Conservation (phyloP, 1,140 invertebrate genomes). For the Diabrotica virgifera region DNA sequence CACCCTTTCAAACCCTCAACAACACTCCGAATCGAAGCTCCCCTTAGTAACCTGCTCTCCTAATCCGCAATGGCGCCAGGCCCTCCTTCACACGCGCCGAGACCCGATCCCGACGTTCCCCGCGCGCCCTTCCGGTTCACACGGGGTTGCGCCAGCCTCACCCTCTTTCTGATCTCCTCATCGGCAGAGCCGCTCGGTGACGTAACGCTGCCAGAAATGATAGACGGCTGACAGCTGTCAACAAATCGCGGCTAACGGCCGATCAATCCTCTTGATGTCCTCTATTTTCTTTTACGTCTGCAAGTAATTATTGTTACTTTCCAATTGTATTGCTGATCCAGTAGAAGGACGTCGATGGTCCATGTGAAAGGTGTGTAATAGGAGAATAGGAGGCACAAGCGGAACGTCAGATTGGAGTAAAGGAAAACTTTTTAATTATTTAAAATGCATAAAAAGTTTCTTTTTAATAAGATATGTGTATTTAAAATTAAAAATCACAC, state of each 20-base stretch:
- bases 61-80: slow-evolving; percentile 7
- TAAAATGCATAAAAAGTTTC: no score
- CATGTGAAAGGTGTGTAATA: no score
- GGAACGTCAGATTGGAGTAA: no score
- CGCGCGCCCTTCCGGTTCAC: neutral
- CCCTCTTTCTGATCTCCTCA: slow-evolving; percentile 30
- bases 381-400: no score
- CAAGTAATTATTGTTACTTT: no score
- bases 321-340: no score
- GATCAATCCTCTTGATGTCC: neutral
- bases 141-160: neutral
- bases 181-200: slow-evolving; percentile 40
- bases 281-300: neutral
- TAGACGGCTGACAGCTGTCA: slow-evolving; percentile 44
- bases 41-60: slow-evolving; percentile 4
- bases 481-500: no score
- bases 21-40: no score
- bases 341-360: no score
- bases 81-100: neutral
- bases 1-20: no score
- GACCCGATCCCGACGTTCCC: neutral
- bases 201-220: slow-evolving; percentile 43
- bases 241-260: neutral
- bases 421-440: no score
- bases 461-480: no score